Percentiles rank a stretch among this genome's conserved stretches.
Conservation (phyloP, 2,888 invertebrate species). For the Sipha maydis region DNA sequence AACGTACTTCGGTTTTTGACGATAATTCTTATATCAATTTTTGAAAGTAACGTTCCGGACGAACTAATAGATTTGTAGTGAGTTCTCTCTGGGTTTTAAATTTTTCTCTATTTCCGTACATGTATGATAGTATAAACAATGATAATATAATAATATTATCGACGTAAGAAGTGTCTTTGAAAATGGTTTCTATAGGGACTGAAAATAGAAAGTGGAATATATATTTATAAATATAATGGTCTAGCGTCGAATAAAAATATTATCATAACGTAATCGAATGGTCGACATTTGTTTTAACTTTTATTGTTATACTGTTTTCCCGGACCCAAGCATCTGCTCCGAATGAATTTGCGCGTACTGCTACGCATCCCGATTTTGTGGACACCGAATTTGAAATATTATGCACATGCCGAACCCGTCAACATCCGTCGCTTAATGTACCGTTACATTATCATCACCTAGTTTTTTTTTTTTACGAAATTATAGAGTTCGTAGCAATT, state of each 20-base stretch:
- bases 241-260: too few relatives aligned
- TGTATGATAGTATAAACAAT: neutral
- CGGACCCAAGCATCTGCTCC: neutral
- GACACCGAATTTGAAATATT: neutral
- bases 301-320: neutral
- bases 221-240: too few relatives aligned
- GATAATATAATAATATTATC: too few relatives aligned
- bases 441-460: too few relatives aligned
- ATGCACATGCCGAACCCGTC: neutral
- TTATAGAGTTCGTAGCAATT: too few relatives aligned
- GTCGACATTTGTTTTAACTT: neutral
- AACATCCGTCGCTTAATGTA: neutral
- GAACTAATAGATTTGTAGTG: neutral
- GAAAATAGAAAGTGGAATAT: too few relatives aligned
- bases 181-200: neutral
- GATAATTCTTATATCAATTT: neutral
- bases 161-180: neutral
- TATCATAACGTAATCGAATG: neutral
- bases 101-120: neutral
- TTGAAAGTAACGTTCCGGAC: constrained; percentile 24
- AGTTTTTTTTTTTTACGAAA: too few relatives aligned
- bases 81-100: neutral
- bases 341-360: too few relatives aligned
- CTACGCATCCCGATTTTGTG: too few relatives aligned
- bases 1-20: neutral